A percentile compares a stretch with the other conserved stretches of the same genome.
phyloP scores from a whole-genome alignment of 2,797 vertebrate genomes.

The Lagodon rhomboides region DNA sequence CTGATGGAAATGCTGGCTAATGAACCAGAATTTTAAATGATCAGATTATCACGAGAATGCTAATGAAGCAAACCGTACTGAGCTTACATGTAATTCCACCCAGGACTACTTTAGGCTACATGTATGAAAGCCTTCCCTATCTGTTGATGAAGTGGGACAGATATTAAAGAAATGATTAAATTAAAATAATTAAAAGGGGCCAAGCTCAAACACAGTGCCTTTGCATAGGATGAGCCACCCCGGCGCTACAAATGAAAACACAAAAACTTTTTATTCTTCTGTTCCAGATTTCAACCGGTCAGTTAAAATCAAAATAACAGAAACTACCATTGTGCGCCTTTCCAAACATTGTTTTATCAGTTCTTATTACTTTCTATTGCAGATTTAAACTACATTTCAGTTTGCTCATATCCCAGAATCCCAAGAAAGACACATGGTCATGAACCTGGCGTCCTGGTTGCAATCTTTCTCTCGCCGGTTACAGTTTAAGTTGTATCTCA shows the following conservation, averaged over 20 bases:
- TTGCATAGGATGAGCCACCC: not conserved
- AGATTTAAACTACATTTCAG: not conserved
- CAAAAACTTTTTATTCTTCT: not conserved
- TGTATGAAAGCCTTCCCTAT: not conserved
- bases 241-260: not conserved
- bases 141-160: not conserved
- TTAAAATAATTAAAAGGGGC: not conserved
- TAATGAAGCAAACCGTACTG: not conserved
- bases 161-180: not conserved
- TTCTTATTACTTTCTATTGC: not conserved
- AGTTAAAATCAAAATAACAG: not conserved
- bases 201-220: not conserved
- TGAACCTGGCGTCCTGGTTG: not conserved
- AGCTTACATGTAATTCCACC: conserved; percentile 5
- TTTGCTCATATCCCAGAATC: not conserved
- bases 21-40: not conserved
- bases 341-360: not conserved
- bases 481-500: not conserved
- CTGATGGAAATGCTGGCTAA: not conserved
- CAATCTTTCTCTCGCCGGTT: not conserved
- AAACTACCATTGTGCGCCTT: not conserved
- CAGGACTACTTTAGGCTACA: not conserved
- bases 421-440: not conserved
- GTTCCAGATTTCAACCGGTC: not conserved
- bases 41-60: not conserved